Evolutionary conservation across 1,140 invertebrate genomes (phyloP).

Genomic region (Agrilus planipennis): DNA sequence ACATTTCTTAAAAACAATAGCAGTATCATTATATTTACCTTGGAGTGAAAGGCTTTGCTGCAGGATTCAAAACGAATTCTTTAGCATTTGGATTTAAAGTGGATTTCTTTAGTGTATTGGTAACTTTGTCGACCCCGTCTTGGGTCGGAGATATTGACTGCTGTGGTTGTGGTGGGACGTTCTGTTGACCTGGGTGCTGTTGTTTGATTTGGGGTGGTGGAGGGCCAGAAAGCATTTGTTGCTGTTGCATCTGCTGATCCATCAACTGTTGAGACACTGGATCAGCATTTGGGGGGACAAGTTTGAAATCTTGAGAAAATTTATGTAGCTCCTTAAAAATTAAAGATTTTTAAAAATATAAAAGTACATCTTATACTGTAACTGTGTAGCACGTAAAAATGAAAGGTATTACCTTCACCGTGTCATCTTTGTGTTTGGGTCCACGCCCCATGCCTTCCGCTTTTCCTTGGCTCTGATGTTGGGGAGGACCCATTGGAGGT

Average conservation of each 20-base stretch:
- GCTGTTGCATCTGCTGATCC: constrained; percentile 15
- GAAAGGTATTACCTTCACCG: constrained; percentile 11
- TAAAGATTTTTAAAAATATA: background rate
- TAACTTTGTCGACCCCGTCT: constrained; percentile 42
- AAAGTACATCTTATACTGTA: too few species aligned
- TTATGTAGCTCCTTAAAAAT: constrained; percentile 36
- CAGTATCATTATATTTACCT: constrained; percentile 15
- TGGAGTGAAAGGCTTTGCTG: constrained; percentile 75
- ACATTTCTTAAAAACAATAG: background rate
- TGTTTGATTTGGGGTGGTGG: constrained; percentile 17
- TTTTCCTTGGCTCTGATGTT: constrained; percentile 22
- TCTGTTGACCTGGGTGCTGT: constrained; percentile 18
- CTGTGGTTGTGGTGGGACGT: constrained; percentile 21
- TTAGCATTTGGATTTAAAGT: constrained; percentile 80
- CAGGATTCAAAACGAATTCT: constrained; percentile 73
- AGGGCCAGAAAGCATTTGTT: constrained; percentile 14
- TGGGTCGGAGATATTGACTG: constrained; percentile 25
- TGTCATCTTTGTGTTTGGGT: constrained; percentile 19
- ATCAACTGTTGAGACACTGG: constrained; percentile 9
- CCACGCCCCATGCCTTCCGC: constrained; percentile 10
- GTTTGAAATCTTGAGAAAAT: constrained; percentile 42
- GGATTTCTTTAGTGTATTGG: constrained; percentile 57
- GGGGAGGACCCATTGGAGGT: constrained; percentile 25
- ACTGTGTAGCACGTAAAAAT: too few species aligned
- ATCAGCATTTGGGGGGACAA: constrained; percentile 21